Evolutionary conservation across 2,888 invertebrate species (phyloP), one percentile per base, ranked within the genome.

Genomic region (Leptinotarsa juncta): DNA sequence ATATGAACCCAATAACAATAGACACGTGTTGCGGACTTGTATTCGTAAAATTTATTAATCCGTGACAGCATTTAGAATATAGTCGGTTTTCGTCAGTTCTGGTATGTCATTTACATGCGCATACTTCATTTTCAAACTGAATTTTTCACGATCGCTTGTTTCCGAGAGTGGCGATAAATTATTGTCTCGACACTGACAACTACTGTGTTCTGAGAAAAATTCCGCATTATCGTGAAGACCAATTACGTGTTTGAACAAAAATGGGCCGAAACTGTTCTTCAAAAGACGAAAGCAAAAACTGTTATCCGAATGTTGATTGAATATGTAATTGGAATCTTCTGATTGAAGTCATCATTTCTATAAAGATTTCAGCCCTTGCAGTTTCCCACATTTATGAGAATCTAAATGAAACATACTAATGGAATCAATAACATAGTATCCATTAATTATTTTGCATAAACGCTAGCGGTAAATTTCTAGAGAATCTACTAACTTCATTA

Each of bases 21-120:
- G 80, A 65, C 70, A 26, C 75, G 81, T 81, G 79, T 80, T 74
- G 72, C 67, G 48, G 70, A 60, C 49, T 67, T 71, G 73, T 72
- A 73, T 80, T 80, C 76, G 77, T 76, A 79, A 78, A 77, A 80
- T 77, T 79, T 80, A 81, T 81, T 80, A 80, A 81, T 80, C 72
- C 77, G 77, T 48, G 75, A 77, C 77, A 76, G 75, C 77, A 77
- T 80, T 73, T 75, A 77, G 72, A 68, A 73, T 73, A 76, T 68
- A 78, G 71, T 65, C 72, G 74, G 75, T 80, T 81, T 81, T 66
- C 72, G 67, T 53, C 1, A 32, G 1, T 32, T 62, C 55, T 16
- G 72, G 77, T 74, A 80, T 78, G 75, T 7, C 73, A 78, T 81
- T 79, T 71, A 78, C 79, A 76, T 77, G 76, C 78, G 79, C 80